These are phyloP conservation scores for Habrosyne pyritoides DNA, from an alignment of 2,888 invertebrate genomes.

Conservation along the genomic window DNA sequence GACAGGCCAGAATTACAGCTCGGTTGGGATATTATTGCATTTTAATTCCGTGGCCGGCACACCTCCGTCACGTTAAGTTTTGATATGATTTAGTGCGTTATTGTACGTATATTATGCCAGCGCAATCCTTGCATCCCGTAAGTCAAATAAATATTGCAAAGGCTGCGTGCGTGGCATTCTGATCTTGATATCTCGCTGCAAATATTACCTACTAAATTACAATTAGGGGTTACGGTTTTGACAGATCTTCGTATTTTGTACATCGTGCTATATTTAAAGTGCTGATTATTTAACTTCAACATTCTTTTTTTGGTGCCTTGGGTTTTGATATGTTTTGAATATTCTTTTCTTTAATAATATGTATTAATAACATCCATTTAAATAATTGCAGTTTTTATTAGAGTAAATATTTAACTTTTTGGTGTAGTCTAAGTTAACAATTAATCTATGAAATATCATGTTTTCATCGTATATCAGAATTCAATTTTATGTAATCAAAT, in stretches of 20 bases:
- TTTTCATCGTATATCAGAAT: no score
- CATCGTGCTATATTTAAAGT: no score
- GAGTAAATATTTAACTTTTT: neutral
- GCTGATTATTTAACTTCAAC: neutral
- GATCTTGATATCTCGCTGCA: slow-evolving; percentile 58
- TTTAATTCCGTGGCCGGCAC: slow-evolving; percentile 76
- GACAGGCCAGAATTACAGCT: slow-evolving; percentile 77
- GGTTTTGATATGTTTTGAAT: neutral
- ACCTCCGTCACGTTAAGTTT: slow-evolving; percentile 73
- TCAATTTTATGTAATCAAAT: no score
- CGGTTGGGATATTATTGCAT: slow-evolving; percentile 77
- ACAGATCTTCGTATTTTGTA: slow-evolving; percentile 44
- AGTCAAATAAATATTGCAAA: slow-evolving; percentile 66
- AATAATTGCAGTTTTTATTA: neutral
- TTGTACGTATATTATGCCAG: slow-evolving; percentile 51
- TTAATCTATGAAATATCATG: no score
- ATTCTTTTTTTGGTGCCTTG: neutral
- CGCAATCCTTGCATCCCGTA: slow-evolving; percentile 45
- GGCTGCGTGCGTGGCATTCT: slow-evolving; percentile 51
- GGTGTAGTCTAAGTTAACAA: neutral
- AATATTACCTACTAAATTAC: slow-evolving; percentile 68
- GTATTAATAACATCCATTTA: neutral
- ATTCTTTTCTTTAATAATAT: neutral
- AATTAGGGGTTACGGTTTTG: slow-evolving; percentile 58
- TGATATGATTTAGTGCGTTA: slow-evolving; percentile 76